Percentiles rank a stretch among this genome's conserved stretches.
Evolutionary conservation across 2,797 vertebrate genomes (phyloP).

Genomic region (Sebastes goodei): DNA sequence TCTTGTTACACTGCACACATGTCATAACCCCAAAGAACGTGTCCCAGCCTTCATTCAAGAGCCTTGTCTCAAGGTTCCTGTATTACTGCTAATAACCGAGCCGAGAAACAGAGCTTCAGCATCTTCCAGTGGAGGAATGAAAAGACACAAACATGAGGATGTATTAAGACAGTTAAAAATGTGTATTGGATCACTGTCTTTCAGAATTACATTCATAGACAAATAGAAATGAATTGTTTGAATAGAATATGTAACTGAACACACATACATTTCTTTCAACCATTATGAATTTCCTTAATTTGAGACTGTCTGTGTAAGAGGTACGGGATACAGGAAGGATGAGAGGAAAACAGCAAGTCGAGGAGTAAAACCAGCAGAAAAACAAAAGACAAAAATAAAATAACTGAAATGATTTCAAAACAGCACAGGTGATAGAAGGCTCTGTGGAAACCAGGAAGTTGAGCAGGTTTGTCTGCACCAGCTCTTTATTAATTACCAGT

Average conservation of each 20-base stretch:
- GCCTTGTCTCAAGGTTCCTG: not conserved
- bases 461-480: slow-evolving; percentile 5
- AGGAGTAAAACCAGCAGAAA: slow-evolving; percentile 16
- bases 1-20: too few species aligned
- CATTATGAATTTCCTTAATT: slow-evolving; percentile 51
- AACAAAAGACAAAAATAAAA: slow-evolving; percentile 22
- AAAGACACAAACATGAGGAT: not conserved
- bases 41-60: too few species aligned
- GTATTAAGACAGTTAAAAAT: slow-evolving; percentile 54
- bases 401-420: slow-evolving; percentile 50
- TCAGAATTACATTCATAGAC: slow-evolving; percentile 64
- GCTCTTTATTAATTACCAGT: slow-evolving; percentile 22
- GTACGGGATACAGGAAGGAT: slow-evolving; percentile 3
- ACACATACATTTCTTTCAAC: slow-evolving; percentile 50
- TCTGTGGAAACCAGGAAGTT: slow-evolving; percentile 19
- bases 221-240: slow-evolving; percentile 50
- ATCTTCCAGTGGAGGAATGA: not conserved
- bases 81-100: not conserved
- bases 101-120: not conserved
- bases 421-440: slow-evolving; percentile 30
- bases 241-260: slow-evolving; percentile 53
- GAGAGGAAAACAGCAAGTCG: not conserved
- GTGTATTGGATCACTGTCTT: slow-evolving; percentile 62
- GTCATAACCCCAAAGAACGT: too few species aligned
- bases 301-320: slow-evolving; percentile 25